These are phyloP conservation scores for Tachysurus fulvidraco DNA, from an alignment of 2,113 vertebrate species.

Conservation along the genomic window DNA sequence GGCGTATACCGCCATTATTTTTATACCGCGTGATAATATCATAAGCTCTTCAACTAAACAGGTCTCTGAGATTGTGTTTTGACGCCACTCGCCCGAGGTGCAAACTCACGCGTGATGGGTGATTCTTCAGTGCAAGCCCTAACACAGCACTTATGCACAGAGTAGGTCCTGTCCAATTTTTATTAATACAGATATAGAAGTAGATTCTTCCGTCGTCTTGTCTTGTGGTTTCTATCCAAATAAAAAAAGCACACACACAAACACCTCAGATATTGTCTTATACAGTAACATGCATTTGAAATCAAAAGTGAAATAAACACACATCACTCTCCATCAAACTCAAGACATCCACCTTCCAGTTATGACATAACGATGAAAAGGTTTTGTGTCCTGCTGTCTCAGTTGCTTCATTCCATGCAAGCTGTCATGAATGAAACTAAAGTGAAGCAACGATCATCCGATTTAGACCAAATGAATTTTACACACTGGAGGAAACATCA, in stretches of 20 bases:
- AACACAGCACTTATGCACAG: conserved; percentile 4
- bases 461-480: not conserved
- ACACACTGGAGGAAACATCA: not conserved
- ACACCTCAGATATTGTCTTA: not conserved
- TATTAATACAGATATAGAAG: conserved; percentile 17
- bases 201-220: not conserved
- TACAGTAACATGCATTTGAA: not conserved
- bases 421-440: not conserved
- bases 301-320: conserved; percentile 27
- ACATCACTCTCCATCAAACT: conserved; percentile 36
- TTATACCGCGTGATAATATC: conserved; percentile 31
- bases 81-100: conserved; percentile 6
- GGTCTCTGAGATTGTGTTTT: conserved; percentile 34
- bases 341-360: conserved; percentile 3
- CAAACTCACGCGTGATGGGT: conserved; percentile 31
- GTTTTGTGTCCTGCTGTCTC: not conserved
- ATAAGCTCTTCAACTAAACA: conserved; percentile 38
- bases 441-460: not conserved
- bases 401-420: not conserved
- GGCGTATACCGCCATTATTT: conserved; percentile 23
- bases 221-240: not conserved
- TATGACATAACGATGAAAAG: conserved; percentile 39
- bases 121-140: conserved; percentile 11
- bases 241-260: not conserved
- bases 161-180: not conserved